These are phyloP conservation scores for rabbit (Oryctolagus cuniculus) DNA, from an alignment of 2,113 vertebrate genomes.

Conservation along the genomic window DNA sequence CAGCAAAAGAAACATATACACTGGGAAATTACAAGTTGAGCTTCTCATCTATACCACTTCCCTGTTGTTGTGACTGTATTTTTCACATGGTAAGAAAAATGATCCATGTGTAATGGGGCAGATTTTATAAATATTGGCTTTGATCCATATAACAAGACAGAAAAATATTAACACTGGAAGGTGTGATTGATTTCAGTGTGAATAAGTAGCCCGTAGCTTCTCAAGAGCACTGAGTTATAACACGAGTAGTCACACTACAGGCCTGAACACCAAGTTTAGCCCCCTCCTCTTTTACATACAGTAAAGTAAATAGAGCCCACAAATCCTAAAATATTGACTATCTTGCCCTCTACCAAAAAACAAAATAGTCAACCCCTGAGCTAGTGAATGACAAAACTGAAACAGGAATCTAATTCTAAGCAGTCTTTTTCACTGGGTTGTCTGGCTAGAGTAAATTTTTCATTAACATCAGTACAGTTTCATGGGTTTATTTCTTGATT, in stretches of 20 bases:
- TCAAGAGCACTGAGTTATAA: not conserved
- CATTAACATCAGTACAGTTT: not conserved
- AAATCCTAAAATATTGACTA: not conserved
- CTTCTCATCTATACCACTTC: not conserved
- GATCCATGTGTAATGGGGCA: not conserved
- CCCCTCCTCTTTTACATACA: not conserved
- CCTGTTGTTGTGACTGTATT: slow-evolving; percentile 18
- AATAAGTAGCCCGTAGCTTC: not conserved
- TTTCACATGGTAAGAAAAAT: slow-evolving; percentile 46
- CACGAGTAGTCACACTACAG: not conserved
- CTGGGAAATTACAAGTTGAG: not conserved
- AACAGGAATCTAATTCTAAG: not conserved
- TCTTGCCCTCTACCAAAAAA: not conserved
- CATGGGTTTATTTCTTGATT: not conserved
- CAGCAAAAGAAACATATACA: slow-evolving; percentile 9
- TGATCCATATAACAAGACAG: not conserved
- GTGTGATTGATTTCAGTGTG: not conserved
- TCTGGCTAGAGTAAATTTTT: not conserved
- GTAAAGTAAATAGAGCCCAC: not conserved
- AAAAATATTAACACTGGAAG: slow-evolving; percentile 11
- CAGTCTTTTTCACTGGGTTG: not conserved
- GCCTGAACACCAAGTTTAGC: not conserved
- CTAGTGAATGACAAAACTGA: not conserved
- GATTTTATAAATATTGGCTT: slow-evolving; percentile 18
- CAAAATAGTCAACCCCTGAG: not conserved